These are phyloP conservation scores for Tetragnatha versicolor DNA, from an alignment of 1,140 invertebrate genomes.

Conservation along the genomic window DNA sequence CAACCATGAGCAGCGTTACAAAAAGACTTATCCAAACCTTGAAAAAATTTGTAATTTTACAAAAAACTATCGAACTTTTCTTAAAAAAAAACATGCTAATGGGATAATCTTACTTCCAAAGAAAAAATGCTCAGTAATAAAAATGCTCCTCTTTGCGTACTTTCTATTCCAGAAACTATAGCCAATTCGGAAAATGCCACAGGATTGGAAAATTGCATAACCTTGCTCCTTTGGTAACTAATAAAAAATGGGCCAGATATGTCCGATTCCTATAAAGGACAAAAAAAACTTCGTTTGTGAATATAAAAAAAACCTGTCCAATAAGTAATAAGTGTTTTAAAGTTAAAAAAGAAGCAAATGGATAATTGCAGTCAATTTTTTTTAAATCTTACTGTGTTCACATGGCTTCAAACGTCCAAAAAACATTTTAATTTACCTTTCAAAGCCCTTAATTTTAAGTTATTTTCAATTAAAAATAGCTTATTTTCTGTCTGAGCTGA, in stretches of 20 bases:
- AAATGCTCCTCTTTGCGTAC: neutral
- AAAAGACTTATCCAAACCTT: neutral
- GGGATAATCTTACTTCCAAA: neutral
- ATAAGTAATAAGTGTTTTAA: too few relatives aligned
- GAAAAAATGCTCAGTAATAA: neutral
- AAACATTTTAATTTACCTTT: too few relatives aligned
- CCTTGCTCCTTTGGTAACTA: neutral
- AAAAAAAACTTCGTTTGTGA: too few relatives aligned
- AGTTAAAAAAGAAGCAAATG: too few relatives aligned
- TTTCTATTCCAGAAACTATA: constrained; percentile 22
- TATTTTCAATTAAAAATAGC: too few relatives aligned
- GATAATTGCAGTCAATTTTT: too few relatives aligned
- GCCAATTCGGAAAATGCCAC: constrained; percentile 1
- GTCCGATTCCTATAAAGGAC: constrained; percentile 10
- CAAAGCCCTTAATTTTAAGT: too few relatives aligned
- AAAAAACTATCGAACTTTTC: neutral
- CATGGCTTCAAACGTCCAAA: too few relatives aligned
- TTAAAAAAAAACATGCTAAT: neutral
- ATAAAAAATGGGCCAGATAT: constrained; percentile 27
- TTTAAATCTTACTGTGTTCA: too few relatives aligned
- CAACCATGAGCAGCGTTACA: neutral
- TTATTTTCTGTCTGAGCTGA: too few relatives aligned
- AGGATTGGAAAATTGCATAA: neutral
- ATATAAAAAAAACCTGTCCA: too few relatives aligned
- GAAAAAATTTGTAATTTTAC: too few relatives aligned